Evolutionary conservation across 2,113 vertebrate genomes (phyloP), one percentile per base, ranked within the genome.

Genomic region (Campylomormyrus numenius): DNA sequence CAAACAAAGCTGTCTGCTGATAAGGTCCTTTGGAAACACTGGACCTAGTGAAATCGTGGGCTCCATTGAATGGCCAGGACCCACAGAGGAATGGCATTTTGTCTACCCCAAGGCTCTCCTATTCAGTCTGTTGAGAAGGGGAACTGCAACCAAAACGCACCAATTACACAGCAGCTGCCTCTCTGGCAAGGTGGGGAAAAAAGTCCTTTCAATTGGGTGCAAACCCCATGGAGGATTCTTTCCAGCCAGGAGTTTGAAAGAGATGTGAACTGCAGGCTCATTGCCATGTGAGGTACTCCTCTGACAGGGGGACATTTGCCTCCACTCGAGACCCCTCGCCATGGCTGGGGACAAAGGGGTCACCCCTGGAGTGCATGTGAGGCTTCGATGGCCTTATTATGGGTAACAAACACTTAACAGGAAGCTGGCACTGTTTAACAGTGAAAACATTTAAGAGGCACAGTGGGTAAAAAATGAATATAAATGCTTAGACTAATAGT

Each of bases 101-200:
- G 90, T 88, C 90, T 91, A 86, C 88, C 88, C 91, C 89, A 91
- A 70, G n/a, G 85, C 66, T 88, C 52, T 80, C 90, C 92, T 90
- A 91, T 92, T 92, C 84, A 90, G 88, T 58, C 90, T 80, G 49
- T 90, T 74, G 48, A 90, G 91, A 88, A 91, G 91, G 91, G 80
- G 88, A 58, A 89, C 89, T 89, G 84, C 87, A 91, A 88, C 90
- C 88, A 88, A 92, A 92, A 91, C 89, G 89, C 85, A 90, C 89
- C 92, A 92, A 91, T 92, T 92, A 90, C 88, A 88, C 92, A 91
- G 92, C 92, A 91, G 85, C 92, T 92, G 89, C 91, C 39, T 80
- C 89, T 89, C 87, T 89, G 89, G 85, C 89, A 90, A 77, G 83
- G 85, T 85, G 58, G 88, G 90, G 21, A n/a, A 88, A 90, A 50